A percentile compares a stretch with the other conserved stretches of the same genome.
Conservation (phyloP, 2,888 invertebrate species). For the Philereme transversata region DNA sequence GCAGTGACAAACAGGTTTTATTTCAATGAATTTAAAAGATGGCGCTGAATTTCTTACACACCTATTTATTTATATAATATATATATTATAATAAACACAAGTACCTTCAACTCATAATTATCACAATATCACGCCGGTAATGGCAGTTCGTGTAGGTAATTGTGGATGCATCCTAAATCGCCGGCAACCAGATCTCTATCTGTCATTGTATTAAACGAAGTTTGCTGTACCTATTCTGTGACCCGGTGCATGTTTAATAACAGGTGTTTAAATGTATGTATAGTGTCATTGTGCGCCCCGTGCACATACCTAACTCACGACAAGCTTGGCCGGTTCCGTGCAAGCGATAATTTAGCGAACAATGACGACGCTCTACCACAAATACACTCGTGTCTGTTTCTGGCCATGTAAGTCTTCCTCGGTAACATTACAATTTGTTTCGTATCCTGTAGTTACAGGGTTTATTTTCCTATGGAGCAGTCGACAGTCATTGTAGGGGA, state of each 20-base stretch:
- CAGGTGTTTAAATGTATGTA: conserved; percentile 82
- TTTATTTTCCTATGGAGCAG: conserved; percentile 43
- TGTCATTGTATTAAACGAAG: conserved; percentile 77
- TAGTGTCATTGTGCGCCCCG: conserved; percentile 73
- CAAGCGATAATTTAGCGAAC: conserved; percentile 83
- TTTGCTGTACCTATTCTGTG: conserved; percentile 67
- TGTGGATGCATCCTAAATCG: conserved; percentile 72
- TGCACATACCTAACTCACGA: conserved; percentile 79
- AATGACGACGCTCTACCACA: conserved; percentile 81
- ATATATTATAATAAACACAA: conserved; percentile 3
- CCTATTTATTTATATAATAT: conserved; percentile 3
- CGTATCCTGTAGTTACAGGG: conserved; percentile 46
- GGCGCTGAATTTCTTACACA: background rate
- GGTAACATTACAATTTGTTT: conserved; percentile 43
- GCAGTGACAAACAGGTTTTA: background rate
- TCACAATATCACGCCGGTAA: conserved; percentile 56
- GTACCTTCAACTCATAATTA: conserved; percentile 60
- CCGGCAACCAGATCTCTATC: conserved; percentile 72
- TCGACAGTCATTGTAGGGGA: conserved; percentile 61
- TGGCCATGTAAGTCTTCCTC: conserved; percentile 69
- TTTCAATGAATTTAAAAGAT: background rate
- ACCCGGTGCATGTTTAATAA: conserved; percentile 79
- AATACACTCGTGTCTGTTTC: conserved; percentile 73
- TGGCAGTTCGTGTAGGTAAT: conserved; percentile 54
- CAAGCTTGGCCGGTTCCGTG: conserved; percentile 80